Base-by-base conservation (phyloP, 2,797 vertebrate genomes). In the Cryptoprocta ferox region DNA sequence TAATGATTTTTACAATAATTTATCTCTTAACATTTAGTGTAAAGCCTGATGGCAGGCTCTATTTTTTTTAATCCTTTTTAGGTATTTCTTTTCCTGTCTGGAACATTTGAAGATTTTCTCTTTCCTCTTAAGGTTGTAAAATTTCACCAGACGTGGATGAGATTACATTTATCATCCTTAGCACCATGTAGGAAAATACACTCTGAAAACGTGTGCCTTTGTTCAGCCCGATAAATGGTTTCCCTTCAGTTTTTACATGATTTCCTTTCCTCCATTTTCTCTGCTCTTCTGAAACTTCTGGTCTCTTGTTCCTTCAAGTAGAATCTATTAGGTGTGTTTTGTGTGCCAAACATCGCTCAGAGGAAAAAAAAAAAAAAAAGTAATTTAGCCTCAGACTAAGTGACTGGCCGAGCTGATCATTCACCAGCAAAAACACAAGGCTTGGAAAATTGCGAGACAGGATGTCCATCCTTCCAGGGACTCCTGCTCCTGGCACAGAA, bases 111-210 rank as follows among this genome's bases (percentile, higher is more conserved):
- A 30, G 12, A 42, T 73, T 91, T 91, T 65, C 68, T 65, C 53
- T 88, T 65, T 83, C 7, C 45, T 18, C 24, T 88, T 65, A 79
- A 39, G 83, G 30, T 21, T 48, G 13, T 24, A 75, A 76, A 79
- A 50, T 39, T 18, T 86, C 21, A 50, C 45, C 18, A 80, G 63
- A 89, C 24, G 78, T n/a, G 56, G 18, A 71, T 10, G 24, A 37
- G 2, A 91, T 88, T 88, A 65, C n/a, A 78, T 95, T 56, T 78
- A 78, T 87, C 30, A 61, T 88, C 76, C 82, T 91, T 79, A 37
- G 15, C 6, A 56, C 35, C 63, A 73, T 7, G 37, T 50, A 93
- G 37, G 12, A 95, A 91, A 91, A 80, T 71, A 65, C 11, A 73
- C 32, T 32, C 63, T n/a, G 42, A 28, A 94, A 78, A 48, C 3